phyloP scores from a whole-genome alignment of 2,797 vertebrate species.

The Nannoperca obscura region DNA sequence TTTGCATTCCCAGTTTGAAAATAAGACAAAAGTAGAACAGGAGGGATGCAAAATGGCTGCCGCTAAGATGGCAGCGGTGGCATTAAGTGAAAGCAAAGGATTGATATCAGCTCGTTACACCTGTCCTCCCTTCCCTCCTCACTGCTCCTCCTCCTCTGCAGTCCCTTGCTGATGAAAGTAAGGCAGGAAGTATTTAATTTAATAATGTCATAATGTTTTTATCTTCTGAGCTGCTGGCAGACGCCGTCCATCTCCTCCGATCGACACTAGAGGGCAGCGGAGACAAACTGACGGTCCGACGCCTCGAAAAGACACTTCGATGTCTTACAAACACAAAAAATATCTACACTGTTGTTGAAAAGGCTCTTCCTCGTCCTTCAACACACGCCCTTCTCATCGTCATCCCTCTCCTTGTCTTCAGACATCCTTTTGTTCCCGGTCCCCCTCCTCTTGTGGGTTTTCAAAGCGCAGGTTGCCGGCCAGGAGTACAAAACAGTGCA shows the following conservation, averaged over 20 bases:
- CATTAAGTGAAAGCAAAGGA: constrained; percentile 59
- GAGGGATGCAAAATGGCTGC: constrained; percentile 56
- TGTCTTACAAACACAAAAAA: constrained; percentile 55
- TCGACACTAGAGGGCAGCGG: constrained; percentile 61
- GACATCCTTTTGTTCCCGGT: constrained; percentile 31
- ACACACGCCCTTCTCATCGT: neutral
- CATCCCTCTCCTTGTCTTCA: constrained; percentile 14
- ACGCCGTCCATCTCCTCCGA: constrained; percentile 46
- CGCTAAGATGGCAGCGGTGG: constrained; percentile 39
- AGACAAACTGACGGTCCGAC: constrained; percentile 71
- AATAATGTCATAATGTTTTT: constrained; percentile 79
- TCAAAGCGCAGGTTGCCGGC: constrained; percentile 45
- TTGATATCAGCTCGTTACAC: constrained; percentile 39
- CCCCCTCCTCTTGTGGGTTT: constrained; percentile 24
- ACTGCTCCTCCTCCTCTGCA: constrained; percentile 44
- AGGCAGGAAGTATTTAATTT: constrained; percentile 94
- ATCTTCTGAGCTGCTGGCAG: constrained; percentile 85
- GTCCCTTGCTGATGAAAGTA: constrained; percentile 82
- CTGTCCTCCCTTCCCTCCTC: constrained; percentile 45
- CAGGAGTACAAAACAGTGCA: constrained; percentile 44
- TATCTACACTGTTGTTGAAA: constrained; percentile 46
- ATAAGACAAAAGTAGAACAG: constrained; percentile 38
- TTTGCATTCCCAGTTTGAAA: constrained; percentile 55
- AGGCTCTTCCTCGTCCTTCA: constrained; percentile 41
- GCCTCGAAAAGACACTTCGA: constrained; percentile 35